phyloP scores from a whole-genome alignment of 2,797 vertebrate species.

The Varecia variegata region DNA sequence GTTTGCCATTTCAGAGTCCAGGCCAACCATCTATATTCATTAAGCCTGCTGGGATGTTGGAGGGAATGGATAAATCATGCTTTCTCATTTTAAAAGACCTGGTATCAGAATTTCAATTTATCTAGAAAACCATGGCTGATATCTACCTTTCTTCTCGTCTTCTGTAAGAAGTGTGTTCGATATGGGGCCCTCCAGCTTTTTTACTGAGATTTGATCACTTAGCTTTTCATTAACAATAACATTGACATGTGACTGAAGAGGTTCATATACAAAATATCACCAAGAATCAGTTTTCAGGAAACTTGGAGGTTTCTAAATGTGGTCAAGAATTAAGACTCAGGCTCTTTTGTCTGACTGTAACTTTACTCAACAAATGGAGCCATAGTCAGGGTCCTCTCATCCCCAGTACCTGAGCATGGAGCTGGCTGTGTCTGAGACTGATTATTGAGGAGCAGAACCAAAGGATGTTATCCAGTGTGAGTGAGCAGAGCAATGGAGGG shows the following conservation, averaged over 20 bases:
- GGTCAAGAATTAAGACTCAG: background rate
- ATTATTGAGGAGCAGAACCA: background rate
- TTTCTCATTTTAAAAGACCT: slow-evolving; percentile 56
- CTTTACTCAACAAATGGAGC: background rate
- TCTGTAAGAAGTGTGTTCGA: slow-evolving; percentile 46
- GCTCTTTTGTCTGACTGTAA: background rate
- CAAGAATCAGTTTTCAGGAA: background rate
- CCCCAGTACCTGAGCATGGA: background rate
- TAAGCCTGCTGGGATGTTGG: slow-evolving; percentile 40
- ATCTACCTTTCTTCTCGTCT: slow-evolving; percentile 62
- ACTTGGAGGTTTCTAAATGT: background rate
- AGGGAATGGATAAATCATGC: background rate
- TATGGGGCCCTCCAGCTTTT: slow-evolving; percentile 20
- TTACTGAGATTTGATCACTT: slow-evolving; percentile 40
- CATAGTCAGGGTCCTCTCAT: background rate
- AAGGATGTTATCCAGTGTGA: background rate
- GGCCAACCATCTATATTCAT: slow-evolving; percentile 68
- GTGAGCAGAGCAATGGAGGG: background rate
- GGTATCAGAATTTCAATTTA: slow-evolving; percentile 60
- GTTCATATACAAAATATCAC: slow-evolving; percentile 2
- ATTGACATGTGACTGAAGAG: background rate
- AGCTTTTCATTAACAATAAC: background rate
- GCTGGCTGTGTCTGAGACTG: background rate
- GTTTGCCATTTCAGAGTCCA: slow-evolving; percentile 49
- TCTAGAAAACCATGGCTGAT: slow-evolving; percentile 49